phyloP scores from a whole-genome alignment of 2,888 invertebrate species.

The Drosophila phalerata region DNA sequence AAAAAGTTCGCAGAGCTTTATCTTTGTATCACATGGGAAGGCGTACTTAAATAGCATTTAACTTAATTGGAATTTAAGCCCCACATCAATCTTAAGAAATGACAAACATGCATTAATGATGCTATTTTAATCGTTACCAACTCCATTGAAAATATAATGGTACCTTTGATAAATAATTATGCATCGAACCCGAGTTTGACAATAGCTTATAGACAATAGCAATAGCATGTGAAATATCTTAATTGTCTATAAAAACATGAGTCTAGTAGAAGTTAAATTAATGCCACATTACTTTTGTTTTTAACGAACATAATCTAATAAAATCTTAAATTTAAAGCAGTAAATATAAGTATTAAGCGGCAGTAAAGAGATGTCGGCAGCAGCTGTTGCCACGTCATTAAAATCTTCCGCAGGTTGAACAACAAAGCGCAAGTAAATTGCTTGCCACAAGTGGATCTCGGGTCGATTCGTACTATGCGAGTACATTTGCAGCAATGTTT shows the following conservation, averaged over 20 bases:
- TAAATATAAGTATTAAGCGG: constrained; percentile 37
- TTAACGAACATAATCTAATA: background rate
- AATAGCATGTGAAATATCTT: background rate
- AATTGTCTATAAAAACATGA: background rate
- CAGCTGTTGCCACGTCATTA: constrained; percentile 62
- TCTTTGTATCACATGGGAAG: constrained; percentile 31
- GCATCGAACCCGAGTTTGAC: no score
- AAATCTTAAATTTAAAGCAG: constrained; percentile 8
- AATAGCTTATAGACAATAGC: no score
- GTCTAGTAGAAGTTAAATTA: background rate
- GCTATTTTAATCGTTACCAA: background rate
- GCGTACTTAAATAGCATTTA: constrained; percentile 68
- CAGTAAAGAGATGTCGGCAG: constrained; percentile 10
- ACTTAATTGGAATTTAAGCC: constrained; percentile 56
- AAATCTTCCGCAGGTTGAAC: constrained; percentile 75
- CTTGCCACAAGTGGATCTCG: constrained; percentile 38
- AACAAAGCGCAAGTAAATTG: constrained; percentile 74
- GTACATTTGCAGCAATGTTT: constrained; percentile 21
- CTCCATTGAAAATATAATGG: background rate
- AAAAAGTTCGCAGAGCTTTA: constrained; percentile 25
- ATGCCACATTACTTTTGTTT: background rate
- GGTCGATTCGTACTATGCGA: background rate
- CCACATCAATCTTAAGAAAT: background rate
- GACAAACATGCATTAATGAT: background rate
- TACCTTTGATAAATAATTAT: background rate